Evolutionary conservation across 2,113 vertebrate species (phyloP).

Genomic region (Silurus meridionalis): DNA sequence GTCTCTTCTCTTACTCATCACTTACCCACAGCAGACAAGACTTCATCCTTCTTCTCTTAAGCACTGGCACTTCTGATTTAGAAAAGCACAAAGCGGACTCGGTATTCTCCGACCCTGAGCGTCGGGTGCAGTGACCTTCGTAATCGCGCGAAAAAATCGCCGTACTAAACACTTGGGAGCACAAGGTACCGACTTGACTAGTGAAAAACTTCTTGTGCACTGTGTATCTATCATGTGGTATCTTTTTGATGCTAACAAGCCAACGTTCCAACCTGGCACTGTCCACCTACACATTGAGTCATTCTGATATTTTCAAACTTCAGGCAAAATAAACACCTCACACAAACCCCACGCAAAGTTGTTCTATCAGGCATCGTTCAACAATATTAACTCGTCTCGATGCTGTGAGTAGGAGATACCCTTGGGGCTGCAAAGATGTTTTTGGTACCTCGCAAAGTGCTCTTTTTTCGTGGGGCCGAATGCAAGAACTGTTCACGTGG

Average conservation of each 20-base stretch:
- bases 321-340: slow-evolving; percentile 36
- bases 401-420: slow-evolving; percentile 28
- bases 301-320: slow-evolving; percentile 41
- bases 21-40: slow-evolving; percentile 36
- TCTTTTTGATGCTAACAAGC: slow-evolving; percentile 10
- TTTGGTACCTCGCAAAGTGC: background rate
- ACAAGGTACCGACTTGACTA: background rate
- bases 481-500: background rate
- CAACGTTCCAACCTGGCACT: slow-evolving; percentile 17
- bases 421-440: background rate
- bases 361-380: slow-evolving; percentile 9
- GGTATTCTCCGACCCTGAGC: background rate
- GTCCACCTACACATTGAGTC: slow-evolving; percentile 39
- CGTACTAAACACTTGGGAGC: background rate
- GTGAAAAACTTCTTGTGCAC: slow-evolving; percentile 1
- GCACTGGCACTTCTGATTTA: background rate
- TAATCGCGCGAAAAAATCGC: background rate
- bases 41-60: slow-evolving; percentile 32
- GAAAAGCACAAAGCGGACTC: slow-evolving; percentile 10
- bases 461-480: background rate
- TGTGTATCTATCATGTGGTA: background rate
- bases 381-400: slow-evolving; percentile 16
- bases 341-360: slow-evolving; percentile 40
- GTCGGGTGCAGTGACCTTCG: background rate
- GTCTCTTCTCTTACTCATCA: slow-evolving; percentile 51